Evolutionary conservation across 2,113 vertebrate genomes (phyloP), one percentile per base, ranked within the genome.

Genomic region (Stictonetta naevosa): DNA sequence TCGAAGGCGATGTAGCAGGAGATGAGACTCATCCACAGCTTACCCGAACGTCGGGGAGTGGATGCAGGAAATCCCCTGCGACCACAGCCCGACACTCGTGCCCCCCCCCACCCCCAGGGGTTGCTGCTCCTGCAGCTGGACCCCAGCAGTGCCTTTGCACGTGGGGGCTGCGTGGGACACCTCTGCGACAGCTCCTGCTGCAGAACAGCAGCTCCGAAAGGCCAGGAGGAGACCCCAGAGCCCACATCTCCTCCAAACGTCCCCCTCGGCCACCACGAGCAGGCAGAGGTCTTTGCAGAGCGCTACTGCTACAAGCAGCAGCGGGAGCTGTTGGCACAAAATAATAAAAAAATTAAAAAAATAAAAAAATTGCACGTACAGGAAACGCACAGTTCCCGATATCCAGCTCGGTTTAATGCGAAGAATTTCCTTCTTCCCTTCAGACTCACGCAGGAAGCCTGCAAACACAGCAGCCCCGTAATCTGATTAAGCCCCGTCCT

Each of bases 381-480:
- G 91, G 95, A 95, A 94, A 46, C 52, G n/a, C 73, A 67, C 46
- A 2, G 90, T 96, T 97, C 96, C 96, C 79, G 88, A 50, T 79
- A 72, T 81, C 90, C 88, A 84, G 64, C 62, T 36, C 11, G 34
- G 74, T 63, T 81, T 86, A 23, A 79, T 50, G 46, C 1, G 2
- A 91, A 77, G 83, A 74, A 72, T 91, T 95, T 96, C 97, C 80
- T 78, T 29, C 81, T 96, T 92, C 83, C 95, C 91, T 83, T 79
- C 38, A 40, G 87, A 13, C 40, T 73, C 22, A 16, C 0, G 93
- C 94, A 97, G 96, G 95, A 97, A 95, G 76, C 96, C 59, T 75
- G 79, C 33, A 21, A 46, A 29, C 67, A 82, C 73, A n/a, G 36
- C 86, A n/a, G 58, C 66, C 76, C 76, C 20, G 1, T 58, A 10